Percentiles rank a stretch among this genome's conserved stretches.
These are phyloP conservation scores for Malurus alboscapulatus DNA, from an alignment of 2,113 vertebrate species.

Conservation along the genomic window DNA sequence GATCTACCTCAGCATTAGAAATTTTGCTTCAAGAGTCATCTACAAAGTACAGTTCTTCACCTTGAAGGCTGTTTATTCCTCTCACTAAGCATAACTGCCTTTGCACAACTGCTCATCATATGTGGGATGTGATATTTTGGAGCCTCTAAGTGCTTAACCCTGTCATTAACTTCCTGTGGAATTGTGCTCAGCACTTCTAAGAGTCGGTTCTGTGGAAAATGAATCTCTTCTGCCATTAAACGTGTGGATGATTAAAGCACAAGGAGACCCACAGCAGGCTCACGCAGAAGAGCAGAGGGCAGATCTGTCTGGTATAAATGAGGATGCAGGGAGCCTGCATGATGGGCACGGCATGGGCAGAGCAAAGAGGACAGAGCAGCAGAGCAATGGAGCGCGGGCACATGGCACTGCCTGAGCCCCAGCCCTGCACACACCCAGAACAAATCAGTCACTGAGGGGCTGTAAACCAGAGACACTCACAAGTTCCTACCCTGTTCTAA, in stretches of 20 bases:
- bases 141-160: neutral
- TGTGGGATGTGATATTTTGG: neutral
- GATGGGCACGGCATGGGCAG: fast-evolving
- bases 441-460: neutral
- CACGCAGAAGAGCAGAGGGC: neutral
- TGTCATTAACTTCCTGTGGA: constrained; percentile 7
- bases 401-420: fast-evolving
- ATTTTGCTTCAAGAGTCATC: neutral
- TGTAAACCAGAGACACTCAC: neutral
- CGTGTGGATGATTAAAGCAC: neutral
- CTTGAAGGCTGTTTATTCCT: constrained; percentile 36
- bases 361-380: too few species aligned
- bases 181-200: neutral
- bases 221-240: neutral
- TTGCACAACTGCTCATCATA: neutral
- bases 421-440: fast-evolving
- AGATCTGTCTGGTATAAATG: neutral
- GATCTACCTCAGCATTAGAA: constrained; percentile 30
- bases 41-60: constrained; percentile 16
- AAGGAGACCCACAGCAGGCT: neutral
- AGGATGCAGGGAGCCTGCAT: fast-evolving
- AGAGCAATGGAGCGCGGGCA: neutral
- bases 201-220: neutral
- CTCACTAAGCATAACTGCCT: constrained; percentile 13
- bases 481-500: neutral